These are phyloP conservation scores for Enteromius anoplus DNA, from an alignment of 2,797 vertebrate species.

Conservation along the genomic window DNA sequence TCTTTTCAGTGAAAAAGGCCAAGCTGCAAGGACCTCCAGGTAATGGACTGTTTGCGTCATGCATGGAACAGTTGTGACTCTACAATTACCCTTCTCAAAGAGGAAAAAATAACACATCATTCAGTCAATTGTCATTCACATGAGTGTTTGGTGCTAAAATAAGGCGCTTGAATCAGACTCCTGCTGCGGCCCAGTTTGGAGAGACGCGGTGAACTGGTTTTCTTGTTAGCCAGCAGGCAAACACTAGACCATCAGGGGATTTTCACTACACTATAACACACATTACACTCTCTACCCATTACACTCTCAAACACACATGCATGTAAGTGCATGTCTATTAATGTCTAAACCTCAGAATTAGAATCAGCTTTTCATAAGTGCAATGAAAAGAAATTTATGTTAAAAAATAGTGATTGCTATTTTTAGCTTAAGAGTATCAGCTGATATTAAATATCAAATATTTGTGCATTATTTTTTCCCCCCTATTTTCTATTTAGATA, in stretches of 20 bases:
- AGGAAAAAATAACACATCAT: conserved; percentile 18
- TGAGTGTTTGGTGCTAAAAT: conserved; percentile 24
- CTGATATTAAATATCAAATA: background rate
- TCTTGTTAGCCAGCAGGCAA: conserved; percentile 65
- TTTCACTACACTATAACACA: conserved; percentile 7
- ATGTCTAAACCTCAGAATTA: background rate
- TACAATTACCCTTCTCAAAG: background rate
- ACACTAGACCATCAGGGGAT: conserved; percentile 57
- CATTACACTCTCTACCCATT: conserved; percentile 29
- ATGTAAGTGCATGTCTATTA: background rate
- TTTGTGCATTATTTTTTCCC: background rate
- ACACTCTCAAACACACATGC: background rate
- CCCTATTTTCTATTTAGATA: background rate
- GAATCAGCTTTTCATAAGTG: background rate
- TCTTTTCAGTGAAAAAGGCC: conserved; percentile 81
- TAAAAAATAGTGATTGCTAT: background rate
- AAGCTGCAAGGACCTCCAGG: conserved; percentile 81
- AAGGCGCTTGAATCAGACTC: conserved; percentile 24
- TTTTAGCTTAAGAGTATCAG: background rate
- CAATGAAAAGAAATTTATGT: background rate
- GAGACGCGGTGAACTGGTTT: conserved; percentile 70
- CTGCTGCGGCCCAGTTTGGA: conserved; percentile 68
- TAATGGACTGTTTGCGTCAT: conserved; percentile 61
- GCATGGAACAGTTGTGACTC: conserved; percentile 9
- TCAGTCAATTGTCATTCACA: conserved; percentile 17